Percentiles rank a stretch among this genome's conserved stretches.
phyloP scores from a whole-genome alignment of 2,888 invertebrate genomes.

The Acleris sparsana region DNA sequence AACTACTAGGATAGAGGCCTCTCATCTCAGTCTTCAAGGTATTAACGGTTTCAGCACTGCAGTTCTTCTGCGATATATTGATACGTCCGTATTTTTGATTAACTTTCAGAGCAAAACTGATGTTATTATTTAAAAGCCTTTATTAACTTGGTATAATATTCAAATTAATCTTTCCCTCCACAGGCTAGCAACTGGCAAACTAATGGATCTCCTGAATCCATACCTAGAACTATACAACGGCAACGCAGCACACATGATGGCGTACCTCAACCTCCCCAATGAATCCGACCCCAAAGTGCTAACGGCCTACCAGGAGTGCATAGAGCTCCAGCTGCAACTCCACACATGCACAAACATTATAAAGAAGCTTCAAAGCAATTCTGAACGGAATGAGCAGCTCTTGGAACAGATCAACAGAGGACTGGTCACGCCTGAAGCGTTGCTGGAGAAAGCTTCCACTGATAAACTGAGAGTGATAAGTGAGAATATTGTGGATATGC shows the following conservation, averaged over 20 bases:
- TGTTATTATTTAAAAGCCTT: too few relatives aligned
- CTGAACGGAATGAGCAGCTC: constrained; percentile 64
- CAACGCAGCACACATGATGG: constrained; percentile 92
- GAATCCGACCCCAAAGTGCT: constrained; percentile 83
- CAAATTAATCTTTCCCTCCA: constrained; percentile 72
- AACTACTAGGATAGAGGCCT: too few relatives aligned
- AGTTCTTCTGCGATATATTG: too few relatives aligned
- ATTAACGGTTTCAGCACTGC: too few relatives aligned
- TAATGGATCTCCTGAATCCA: constrained; percentile 91
- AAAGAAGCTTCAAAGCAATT: constrained; percentile 86
- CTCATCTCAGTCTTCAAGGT: too few relatives aligned
- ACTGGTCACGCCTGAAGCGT: constrained; percentile 63
- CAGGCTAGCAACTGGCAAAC: constrained; percentile 92
- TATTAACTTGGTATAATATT: not conserved
- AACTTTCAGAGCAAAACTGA: too few relatives aligned
- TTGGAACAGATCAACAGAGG: constrained; percentile 63
- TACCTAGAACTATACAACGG: constrained; percentile 91
- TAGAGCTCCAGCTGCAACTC: constrained; percentile 94
- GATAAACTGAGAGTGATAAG: constrained; percentile 93
- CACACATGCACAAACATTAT: constrained; percentile 92
- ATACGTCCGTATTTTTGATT: too few relatives aligned
- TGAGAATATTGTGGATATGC: constrained; percentile 91
- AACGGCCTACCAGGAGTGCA: constrained; percentile 87
- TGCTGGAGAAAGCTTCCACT: constrained; percentile 86
- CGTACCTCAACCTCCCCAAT: constrained; percentile 88